phyloP scores from a whole-genome alignment of 2,797 vertebrate genomes.

The Rhodeus uyekii region DNA sequence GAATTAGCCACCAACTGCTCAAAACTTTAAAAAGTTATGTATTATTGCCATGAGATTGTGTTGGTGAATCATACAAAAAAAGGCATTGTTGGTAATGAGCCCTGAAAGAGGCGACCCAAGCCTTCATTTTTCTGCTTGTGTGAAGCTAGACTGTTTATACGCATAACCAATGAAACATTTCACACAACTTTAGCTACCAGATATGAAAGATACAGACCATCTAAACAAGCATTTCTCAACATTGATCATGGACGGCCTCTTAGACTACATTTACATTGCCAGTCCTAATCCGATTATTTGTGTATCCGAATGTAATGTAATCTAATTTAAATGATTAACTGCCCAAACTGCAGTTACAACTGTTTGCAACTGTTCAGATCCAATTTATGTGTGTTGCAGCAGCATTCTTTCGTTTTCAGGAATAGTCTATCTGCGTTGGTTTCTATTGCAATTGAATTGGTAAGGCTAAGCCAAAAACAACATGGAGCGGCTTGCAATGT shows the following conservation, averaged over 20 bases:
- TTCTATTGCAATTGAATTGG: background rate
- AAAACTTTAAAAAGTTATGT: background rate
- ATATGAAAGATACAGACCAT: background rate
- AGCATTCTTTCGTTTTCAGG: background rate
- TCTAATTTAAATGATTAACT: background rate
- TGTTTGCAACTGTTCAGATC: background rate
- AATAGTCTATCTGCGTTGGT: background rate
- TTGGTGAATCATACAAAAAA: background rate
- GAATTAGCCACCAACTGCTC: background rate
- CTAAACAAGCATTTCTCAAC: background rate
- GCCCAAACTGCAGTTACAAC: background rate
- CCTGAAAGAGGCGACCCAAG: background rate
- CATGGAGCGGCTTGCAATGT: too few species aligned
- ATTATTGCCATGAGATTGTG: background rate
- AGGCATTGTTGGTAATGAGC: background rate
- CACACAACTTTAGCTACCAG: background rate
- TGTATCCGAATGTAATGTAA: background rate
- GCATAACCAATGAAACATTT: background rate
- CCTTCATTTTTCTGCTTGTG: background rate
- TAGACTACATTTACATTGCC: background rate
- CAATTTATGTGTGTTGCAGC: background rate
- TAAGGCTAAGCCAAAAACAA: background rate
- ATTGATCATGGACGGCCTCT: background rate
- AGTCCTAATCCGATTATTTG: background rate
- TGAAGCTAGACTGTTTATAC: background rate